These are phyloP conservation scores for Cyanocitta stelleri DNA, from an alignment of 2,113 vertebrate genomes.

Conservation along the genomic window DNA sequence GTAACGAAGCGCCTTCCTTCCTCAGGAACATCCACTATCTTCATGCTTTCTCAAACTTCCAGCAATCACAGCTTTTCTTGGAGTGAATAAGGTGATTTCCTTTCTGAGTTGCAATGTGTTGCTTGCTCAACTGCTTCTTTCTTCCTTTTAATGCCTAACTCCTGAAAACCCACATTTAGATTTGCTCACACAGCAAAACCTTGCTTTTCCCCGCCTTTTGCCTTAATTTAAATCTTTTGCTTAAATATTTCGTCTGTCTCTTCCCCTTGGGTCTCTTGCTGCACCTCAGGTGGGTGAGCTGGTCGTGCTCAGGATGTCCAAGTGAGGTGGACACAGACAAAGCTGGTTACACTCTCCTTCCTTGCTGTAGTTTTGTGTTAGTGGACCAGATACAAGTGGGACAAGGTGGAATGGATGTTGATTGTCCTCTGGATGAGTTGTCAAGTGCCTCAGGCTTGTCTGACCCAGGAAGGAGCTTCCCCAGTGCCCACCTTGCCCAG, in stretches of 20 bases:
- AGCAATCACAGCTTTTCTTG: slow-evolving; percentile 99
- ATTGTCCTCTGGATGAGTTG: not conserved
- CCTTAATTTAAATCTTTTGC: not conserved
- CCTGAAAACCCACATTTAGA: not conserved
- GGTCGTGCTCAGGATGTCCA: not conserved
- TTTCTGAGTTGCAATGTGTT: slow-evolving; percentile 67
- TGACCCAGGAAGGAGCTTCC: not conserved
- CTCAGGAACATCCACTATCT: slow-evolving; percentile 98
- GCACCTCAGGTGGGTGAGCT: not conserved
- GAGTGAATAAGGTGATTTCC: slow-evolving; percentile 98
- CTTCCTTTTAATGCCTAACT: slow-evolving; percentile 14
- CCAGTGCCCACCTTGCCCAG: not conserved
- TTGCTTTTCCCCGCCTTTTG: not conserved
- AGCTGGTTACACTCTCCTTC: not conserved
- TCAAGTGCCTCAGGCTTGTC: not conserved
- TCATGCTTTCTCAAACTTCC: slow-evolving; percentile 99
- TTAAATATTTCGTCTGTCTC: not conserved
- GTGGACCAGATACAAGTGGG: not conserved
- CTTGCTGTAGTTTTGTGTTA: not conserved
- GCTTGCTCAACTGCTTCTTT: slow-evolving; percentile 42
- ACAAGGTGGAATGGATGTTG: not conserved
- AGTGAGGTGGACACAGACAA: not conserved
- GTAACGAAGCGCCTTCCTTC: slow-evolving; percentile 96
- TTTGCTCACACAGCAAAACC: not conserved
- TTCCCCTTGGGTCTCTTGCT: not conserved